Conservation (phyloP, 1,140 invertebrate species). For the Drosophila carrolli region DNA sequence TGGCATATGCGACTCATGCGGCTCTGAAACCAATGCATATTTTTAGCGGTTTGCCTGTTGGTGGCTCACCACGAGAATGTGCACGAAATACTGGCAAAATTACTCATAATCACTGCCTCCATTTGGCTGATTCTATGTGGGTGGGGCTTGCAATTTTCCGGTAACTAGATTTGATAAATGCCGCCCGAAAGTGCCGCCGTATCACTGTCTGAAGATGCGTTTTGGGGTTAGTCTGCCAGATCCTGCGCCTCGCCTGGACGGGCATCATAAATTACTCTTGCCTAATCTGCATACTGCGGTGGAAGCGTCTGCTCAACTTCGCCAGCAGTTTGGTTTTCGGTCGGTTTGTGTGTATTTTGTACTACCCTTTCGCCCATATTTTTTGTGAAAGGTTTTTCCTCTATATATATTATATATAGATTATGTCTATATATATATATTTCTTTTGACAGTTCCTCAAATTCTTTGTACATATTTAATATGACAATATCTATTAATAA, state of each 20-base stretch:
- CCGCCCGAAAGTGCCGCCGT: constrained; percentile 29
- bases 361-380: neutral
- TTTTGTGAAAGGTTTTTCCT: neutral
- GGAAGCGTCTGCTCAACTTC: constrained; percentile 24
- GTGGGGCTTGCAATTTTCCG: constrained; percentile 61
- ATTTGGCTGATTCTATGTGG: constrained; percentile 14
- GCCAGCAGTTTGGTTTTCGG: constrained; percentile 6
- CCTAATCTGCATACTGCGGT: constrained; percentile 69
- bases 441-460: too few species aligned
- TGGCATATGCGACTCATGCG: constrained; percentile 4
- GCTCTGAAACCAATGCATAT: constrained; percentile 31
- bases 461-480: too few species aligned
- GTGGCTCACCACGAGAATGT: constrained; percentile 31
- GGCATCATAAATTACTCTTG: constrained; percentile 73
- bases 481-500: too few species aligned
- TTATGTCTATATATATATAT: too few species aligned
- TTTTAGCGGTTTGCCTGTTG: constrained; percentile 48
- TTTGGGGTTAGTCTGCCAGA: constrained; percentile 6
- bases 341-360: constrained; percentile 12
- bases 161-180: constrained; percentile 68
- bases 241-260: constrained; percentile 41
- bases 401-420: neutral
- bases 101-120: constrained; percentile 45
- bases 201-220: too few species aligned
- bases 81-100: constrained; percentile 31